Conservation (phyloP, 2,113 vertebrate species). For the Prolemur simus region DNA sequence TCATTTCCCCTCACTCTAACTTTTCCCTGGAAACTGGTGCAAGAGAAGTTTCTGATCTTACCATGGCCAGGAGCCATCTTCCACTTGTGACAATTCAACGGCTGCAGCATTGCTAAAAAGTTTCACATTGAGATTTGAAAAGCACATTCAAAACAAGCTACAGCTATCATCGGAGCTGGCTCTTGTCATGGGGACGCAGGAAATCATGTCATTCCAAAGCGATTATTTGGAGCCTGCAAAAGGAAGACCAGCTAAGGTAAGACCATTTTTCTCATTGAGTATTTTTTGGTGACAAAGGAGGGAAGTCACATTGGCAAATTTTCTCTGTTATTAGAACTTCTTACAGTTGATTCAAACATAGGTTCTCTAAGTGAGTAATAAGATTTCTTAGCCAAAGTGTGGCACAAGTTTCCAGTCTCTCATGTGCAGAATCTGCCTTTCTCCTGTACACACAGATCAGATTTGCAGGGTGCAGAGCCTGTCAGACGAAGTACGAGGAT, state of each 20-base stretch:
- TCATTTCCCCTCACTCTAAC: neutral
- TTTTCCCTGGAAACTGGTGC: neutral
- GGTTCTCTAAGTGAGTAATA: too few species aligned
- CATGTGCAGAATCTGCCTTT: accelerated
- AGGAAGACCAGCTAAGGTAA: neutral
- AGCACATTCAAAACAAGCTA: neutral
- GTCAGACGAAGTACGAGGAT: neutral
- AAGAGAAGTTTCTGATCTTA: neutral
- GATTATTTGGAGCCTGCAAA: neutral
- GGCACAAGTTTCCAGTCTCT: accelerated
- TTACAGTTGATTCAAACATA: neutral
- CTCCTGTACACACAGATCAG: neutral
- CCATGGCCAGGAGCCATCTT: neutral
- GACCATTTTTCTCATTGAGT: neutral
- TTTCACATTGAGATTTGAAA: neutral
- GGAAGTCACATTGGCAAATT: neutral
- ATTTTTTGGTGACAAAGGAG: accelerated
- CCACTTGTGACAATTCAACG: neutral
- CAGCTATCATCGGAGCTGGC: neutral
- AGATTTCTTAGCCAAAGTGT: neutral
- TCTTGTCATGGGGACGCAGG: accelerated
- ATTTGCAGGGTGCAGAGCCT: neutral
- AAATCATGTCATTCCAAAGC: neutral
- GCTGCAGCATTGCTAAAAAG: neutral
- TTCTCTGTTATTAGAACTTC: neutral